Evolutionary conservation across 2,797 vertebrate genomes (phyloP), one percentile per base, ranked within the genome.

Genomic region (Spea hammondii): DNA sequence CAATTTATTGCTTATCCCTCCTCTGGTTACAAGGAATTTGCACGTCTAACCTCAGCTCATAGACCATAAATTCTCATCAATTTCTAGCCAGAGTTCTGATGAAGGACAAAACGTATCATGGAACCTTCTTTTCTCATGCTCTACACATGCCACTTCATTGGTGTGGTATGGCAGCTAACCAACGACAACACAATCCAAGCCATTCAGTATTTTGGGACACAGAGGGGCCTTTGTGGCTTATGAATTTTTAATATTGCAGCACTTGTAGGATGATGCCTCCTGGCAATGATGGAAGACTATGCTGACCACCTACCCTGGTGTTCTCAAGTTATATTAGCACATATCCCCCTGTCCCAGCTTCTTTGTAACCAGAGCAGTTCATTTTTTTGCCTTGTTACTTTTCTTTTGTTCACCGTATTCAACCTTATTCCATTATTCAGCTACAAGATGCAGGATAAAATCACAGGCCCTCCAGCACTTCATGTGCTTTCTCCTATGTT

Each of bases 181-280:
- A 68, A 66, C 59, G 64, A 32, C 53, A 68, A 59, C 51, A n/a
- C 57, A 76, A 46, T 54, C 10, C 7, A 10, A 76, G 53, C 49
- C n/a, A 32, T 50, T 12, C 45, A 17, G 4, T 50, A 55, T 49
- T 49, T 55, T 0, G 17, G 55, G 32, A 32, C 32, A 32, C 32
- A 32, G 4, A 54, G 11, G 49, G 65, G n/a, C 60, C 64, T 51
- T 50, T 76, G 32, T 55, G 44, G 11, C 13, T 65, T 72, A 49
- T 65, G 49, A 66, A 69, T 55, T 69, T 69, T 68, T 77, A 65
- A 77, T 77, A 55, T 69, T 9, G 65, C 46, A 62, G 62, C 74
- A 77, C 74, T 62, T 62, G 65, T 10, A 17, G 9, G 9, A 60
- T 69, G 67, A 65, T 68, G 70, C 53, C 49, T 68, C 74, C 74